Evolutionary conservation across 2,888 invertebrate genomes (phyloP).

Genomic region (Drosophila mulleri): DNA sequence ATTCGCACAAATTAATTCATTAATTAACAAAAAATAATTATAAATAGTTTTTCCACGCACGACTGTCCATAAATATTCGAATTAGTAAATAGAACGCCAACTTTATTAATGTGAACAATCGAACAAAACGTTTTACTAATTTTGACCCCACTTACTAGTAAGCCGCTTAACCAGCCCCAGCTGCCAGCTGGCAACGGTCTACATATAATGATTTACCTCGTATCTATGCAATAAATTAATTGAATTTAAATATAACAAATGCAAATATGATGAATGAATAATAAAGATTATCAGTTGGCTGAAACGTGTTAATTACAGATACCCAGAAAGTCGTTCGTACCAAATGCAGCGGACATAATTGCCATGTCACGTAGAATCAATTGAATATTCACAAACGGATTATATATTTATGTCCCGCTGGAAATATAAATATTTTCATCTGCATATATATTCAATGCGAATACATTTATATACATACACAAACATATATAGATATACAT

Average conservation of each 20-base stretch:
- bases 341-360: constrained; percentile 43
- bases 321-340: constrained; percentile 33
- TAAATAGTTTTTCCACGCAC: background rate
- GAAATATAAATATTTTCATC: background rate
- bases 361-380: constrained; percentile 49
- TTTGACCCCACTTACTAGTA: background rate
- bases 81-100: constrained; percentile 1
- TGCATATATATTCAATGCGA: too few relatives aligned
- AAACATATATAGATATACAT: background rate
- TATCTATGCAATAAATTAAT: constrained; percentile 32
- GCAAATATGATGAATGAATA: constrained; percentile 42
- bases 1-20: background rate
- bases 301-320: constrained; percentile 36
- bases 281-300: constrained; percentile 42
- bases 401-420: constrained; percentile 4
- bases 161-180: constrained; percentile 13
- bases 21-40: background rate
- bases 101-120: constrained; percentile 1
- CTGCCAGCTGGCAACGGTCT: background rate
- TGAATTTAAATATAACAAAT: constrained; percentile 37
- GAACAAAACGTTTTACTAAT: background rate
- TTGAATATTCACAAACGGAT: constrained; percentile 51
- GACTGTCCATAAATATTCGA: constrained; percentile 1
- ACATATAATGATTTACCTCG: background rate
- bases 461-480: background rate